Conservation (phyloP, 92 coral and sea anemone genomes). For the Bergia sp. region DNA sequence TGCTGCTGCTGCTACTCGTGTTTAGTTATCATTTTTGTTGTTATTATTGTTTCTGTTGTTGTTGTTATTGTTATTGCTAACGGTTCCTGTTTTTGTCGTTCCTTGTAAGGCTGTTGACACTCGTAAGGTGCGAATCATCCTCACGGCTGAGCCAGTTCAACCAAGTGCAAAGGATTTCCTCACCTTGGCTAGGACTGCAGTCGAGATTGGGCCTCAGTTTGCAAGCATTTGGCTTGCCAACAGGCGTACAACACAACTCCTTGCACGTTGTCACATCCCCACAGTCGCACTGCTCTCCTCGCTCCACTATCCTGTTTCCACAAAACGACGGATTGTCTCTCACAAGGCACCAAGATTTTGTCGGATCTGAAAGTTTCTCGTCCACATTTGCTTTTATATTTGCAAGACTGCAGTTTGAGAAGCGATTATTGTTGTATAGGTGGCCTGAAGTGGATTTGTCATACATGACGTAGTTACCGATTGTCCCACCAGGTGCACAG, state of each 20-base stretch:
- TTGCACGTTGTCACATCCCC: slow-evolving; percentile 68
- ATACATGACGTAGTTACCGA: slow-evolving; percentile 87
- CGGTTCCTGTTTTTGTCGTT: no score
- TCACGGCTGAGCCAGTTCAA: no score
- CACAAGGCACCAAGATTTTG: slow-evolving; percentile 42
- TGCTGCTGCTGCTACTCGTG: no score
- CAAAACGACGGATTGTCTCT: slow-evolving; percentile 54
- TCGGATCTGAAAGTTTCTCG: slow-evolving; percentile 49
- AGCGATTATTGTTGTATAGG: slow-evolving; percentile 68
- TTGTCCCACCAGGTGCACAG: slow-evolving; percentile 76
- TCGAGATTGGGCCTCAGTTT: slow-evolving; percentile 11
- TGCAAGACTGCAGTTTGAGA: slow-evolving; percentile 79
- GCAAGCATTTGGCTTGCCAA: slow-evolving; percentile 50
- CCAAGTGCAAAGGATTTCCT: background rate
- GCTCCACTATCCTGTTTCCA: slow-evolving; percentile 80
- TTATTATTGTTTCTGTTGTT: no score
- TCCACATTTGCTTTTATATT: slow-evolving; percentile 68
- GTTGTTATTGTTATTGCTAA: no score
- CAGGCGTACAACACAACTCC: slow-evolving; percentile 69
- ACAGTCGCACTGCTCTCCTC: slow-evolving; percentile 82
- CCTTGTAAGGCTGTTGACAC: no score
- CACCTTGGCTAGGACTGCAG: slow-evolving; percentile 90
- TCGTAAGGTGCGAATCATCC: no score
- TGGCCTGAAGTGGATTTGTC: slow-evolving; percentile 90
- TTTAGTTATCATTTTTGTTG: no score